Base-by-base conservation (phyloP, 1,140 invertebrate genomes). In the Drosophila sechellia region DNA sequence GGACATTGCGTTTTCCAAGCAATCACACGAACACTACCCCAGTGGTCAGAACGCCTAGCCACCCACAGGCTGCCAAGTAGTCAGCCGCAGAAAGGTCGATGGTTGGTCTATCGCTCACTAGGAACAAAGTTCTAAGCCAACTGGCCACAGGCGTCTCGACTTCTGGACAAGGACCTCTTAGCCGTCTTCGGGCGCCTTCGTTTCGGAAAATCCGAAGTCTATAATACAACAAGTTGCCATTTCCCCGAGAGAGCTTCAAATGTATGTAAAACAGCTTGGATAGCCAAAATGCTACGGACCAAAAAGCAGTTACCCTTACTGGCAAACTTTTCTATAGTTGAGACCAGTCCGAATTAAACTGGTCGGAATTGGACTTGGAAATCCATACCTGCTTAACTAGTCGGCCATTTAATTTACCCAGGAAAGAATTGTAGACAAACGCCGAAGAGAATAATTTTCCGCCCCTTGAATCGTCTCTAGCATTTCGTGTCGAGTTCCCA, bases 1-100 rank as follows among this genome's bases (percentile, higher is more conserved):
- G 83, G 84, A 79, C 83, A 87, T 85, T 87, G 83, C 78, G 74
- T 85, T 85, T 87, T 81, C 74, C 78, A 68, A 64, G 56, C 48
- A 65, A 22, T 57, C 71, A 65, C 65, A 57, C 61, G 22, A 61
- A 53, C 22, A 50, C 43, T 50, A 17, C 52, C 17, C 4, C 15
- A 31, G 8, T 15, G 25, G 48, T 17, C 31, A 50, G 58, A 39
- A 63, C 17, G 34, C 15, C 25, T 13, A 13, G 35, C 55, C 64
- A 39, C 2, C 31, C 52, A 61, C 52, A 27, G 40, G 27, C 37
- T 42, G 22, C 4, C 37, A 54, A 58, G 42, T 56, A 58, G 42
- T 56, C 46, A 37, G 56, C 34, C 22, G 12, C 22, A 8, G n/a
- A 71, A 70, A 70, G 68, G 68, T 70, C 66, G 66, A 27, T 37